Conservation (phyloP, 2,113 vertebrate genomes). For the Bubo blakistoni region DNA sequence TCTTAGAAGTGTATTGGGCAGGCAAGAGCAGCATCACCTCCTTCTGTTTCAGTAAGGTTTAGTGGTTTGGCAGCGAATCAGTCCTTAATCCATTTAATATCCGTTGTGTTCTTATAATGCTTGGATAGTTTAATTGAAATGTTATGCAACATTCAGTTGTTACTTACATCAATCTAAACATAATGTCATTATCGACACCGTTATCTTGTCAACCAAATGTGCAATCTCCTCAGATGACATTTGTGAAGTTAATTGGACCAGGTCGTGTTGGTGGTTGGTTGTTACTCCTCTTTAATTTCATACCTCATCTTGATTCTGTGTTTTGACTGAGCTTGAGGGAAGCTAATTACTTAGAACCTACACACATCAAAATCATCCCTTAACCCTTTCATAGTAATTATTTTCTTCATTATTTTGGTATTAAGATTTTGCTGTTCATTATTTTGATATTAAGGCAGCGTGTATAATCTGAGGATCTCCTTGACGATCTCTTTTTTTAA, state of each 20-base stretch:
- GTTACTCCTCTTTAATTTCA: background rate
- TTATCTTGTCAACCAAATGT: background rate
- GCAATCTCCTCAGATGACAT: background rate
- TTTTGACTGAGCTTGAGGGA: background rate
- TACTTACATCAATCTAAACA: background rate
- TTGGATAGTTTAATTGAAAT: background rate
- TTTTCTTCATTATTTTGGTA: background rate
- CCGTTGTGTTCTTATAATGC: background rate
- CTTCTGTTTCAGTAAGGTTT: background rate
- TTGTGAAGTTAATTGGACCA: background rate
- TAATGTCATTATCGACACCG: fast-evolving
- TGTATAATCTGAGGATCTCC: background rate
- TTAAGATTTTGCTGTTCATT: background rate
- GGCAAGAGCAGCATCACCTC: background rate
- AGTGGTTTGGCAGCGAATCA: background rate
- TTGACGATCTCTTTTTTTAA: background rate
- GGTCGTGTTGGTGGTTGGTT: background rate
- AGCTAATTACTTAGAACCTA: background rate
- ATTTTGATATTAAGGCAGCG: background rate
- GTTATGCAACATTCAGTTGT: background rate
- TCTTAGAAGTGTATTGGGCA: background rate
- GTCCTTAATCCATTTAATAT: background rate
- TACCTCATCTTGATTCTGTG: too few relatives aligned
- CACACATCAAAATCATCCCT: background rate
- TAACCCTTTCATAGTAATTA: background rate